These are phyloP conservation scores for Camarhynchus parvulus DNA, from an alignment of 2,113 vertebrate species.

Conservation along the genomic window DNA sequence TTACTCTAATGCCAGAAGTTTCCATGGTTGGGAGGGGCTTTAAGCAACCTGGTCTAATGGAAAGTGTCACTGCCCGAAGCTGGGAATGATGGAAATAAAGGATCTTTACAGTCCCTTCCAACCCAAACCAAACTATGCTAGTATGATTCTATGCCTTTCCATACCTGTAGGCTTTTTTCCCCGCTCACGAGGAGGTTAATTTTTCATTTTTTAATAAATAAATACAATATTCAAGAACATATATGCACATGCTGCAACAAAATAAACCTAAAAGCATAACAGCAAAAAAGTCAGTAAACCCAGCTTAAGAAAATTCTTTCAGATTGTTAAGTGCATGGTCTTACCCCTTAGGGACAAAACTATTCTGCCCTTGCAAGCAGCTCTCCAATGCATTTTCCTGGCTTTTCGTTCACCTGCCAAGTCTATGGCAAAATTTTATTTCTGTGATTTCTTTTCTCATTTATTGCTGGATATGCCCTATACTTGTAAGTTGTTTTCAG, in stretches of 20 bases:
- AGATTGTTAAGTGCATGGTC: background rate
- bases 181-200: accelerated
- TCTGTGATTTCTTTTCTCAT: background rate
- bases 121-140: background rate
- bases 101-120: background rate
- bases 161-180: background rate
- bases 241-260: background rate
- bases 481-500: background rate
- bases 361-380: background rate
- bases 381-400: background rate
- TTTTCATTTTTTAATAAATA: background rate
- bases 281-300: background rate
- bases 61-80: background rate
- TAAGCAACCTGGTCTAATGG: background rate
- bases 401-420: background rate
- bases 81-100: background rate
- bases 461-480: background rate
- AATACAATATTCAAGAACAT: background rate
- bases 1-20: background rate
- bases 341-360: background rate
- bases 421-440: background rate
- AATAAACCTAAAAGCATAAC: background rate
- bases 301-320: background rate
- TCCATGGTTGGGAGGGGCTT: background rate
- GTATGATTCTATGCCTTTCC: background rate